phyloP scores from a whole-genome alignment of 2,888 invertebrate species.

The Rhogogaster chlorosoma region DNA sequence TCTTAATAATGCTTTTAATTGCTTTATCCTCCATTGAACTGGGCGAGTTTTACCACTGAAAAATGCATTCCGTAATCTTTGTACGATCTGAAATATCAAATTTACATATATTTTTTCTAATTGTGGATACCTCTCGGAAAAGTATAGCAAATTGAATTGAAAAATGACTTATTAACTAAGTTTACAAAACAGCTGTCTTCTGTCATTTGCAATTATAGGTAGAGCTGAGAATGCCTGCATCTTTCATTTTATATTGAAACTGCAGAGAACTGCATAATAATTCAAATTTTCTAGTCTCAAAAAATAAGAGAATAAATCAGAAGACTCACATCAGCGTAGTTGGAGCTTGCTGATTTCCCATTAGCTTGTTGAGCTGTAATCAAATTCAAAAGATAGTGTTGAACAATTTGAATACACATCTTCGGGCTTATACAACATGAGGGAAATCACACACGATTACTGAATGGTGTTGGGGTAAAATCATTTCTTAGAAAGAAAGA shows the following conservation, averaged over 20 bases:
- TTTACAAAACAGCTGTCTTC: no score
- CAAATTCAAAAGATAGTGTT: not conserved
- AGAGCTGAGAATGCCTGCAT: not conserved
- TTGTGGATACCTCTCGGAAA: no score
- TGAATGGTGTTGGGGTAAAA: not conserved
- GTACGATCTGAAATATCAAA: conserved; percentile 81
- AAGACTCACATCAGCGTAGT: conserved; percentile 71
- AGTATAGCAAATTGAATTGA: not conserved
- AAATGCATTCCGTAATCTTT: conserved; percentile 87
- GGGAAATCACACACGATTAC: not conserved
- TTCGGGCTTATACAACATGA: not conserved
- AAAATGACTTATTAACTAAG: not conserved
- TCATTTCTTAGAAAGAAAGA: not conserved
- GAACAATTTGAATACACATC: not conserved
- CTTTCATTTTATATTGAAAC: not conserved
- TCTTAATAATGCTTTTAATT: conserved; percentile 86
- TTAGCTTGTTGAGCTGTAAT: conserved; percentile 60
- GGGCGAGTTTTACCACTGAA: conserved; percentile 88
- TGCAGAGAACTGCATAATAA: not conserved
- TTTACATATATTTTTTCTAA: not conserved
- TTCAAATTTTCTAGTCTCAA: not conserved
- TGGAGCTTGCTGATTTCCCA: conserved; percentile 66
- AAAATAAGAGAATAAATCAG: conserved; percentile 33
- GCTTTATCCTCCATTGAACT: conserved; percentile 89
- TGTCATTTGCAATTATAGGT: no score